Evolutionary conservation across 2,113 vertebrate genomes (phyloP).

Genomic region (Orcinus orca): DNA sequence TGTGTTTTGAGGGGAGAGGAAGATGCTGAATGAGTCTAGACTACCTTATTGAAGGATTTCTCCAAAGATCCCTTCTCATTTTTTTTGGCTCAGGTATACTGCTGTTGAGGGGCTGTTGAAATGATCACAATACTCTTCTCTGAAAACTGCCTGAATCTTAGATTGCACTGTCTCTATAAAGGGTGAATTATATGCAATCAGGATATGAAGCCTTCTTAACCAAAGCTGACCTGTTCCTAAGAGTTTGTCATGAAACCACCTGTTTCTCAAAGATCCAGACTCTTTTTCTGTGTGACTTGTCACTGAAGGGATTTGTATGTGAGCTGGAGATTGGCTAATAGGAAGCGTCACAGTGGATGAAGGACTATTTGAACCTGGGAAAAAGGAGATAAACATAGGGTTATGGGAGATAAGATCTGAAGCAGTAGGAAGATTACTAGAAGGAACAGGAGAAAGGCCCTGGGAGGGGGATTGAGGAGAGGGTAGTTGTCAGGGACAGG

Average conservation of each 20-base stretch:
- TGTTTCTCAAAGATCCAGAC: neutral
- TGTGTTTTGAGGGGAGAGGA: neutral
- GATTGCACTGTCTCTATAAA: neutral
- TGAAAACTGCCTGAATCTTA: conserved; percentile 24
- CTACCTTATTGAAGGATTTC: conserved; percentile 42
- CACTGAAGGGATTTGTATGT: neutral
- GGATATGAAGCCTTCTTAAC: neutral
- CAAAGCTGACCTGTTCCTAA: neutral
- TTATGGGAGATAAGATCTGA: neutral
- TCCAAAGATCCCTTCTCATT: neutral
- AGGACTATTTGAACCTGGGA: neutral
- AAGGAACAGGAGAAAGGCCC: neutral
- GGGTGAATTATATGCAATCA: neutral
- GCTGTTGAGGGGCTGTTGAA: conserved; percentile 16
- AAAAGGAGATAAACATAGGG: neutral
- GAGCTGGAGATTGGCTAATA: neutral
- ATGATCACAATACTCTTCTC: neutral
- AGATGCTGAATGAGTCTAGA: conserved; percentile 9
- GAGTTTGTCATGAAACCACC: neutral
- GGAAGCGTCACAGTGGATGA: neutral
- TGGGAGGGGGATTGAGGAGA: neutral
- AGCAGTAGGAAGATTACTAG: neutral
- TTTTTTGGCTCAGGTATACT: conserved; percentile 1
- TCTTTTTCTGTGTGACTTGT: neutral
- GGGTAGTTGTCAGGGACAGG: neutral